Evolutionary conservation across 2,888 invertebrate genomes (phyloP).

Genomic region (Sminthurinus aureus): DNA sequence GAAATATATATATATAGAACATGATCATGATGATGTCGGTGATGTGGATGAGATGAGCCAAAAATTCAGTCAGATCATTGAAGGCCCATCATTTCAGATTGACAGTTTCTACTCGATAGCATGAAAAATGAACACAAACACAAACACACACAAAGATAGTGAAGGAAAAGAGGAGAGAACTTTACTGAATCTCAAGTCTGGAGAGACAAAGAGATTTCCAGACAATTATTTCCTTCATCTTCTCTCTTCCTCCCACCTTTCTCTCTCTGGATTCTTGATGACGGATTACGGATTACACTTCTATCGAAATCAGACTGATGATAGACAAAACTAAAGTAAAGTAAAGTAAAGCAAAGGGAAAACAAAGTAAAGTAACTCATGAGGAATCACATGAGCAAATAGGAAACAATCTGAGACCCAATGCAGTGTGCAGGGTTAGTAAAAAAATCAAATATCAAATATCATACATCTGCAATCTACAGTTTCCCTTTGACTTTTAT

Average conservation of each 20-base stretch:
- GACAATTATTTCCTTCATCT: conserved; percentile 27
- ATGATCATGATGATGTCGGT: conserved; percentile 9
- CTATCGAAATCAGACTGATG: conserved; percentile 10
- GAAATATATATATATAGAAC: background rate
- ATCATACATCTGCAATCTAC: no score
- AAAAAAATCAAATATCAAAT: no score
- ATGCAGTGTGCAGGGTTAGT: no score
- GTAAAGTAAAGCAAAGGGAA: no score
- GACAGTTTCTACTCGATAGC: conserved; percentile 28
- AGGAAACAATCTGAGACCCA: no score
- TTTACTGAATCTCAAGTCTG: background rate
- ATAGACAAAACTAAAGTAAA: background rate
- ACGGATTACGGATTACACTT: background rate
- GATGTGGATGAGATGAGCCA: conserved; percentile 23
- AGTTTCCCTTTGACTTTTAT: no score
- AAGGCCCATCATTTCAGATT: conserved; percentile 38
- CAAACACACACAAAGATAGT: background rate
- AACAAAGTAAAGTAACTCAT: no score
- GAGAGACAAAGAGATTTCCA: conserved; percentile 19
- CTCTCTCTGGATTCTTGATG: background rate
- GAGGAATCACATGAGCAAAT: no score
- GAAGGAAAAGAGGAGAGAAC: background rate
- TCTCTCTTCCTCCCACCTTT: background rate
- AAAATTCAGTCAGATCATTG: conserved; percentile 20
- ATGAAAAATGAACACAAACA: conserved; percentile 18